Conservation (phyloP, 2,113 vertebrate genomes). For the Petrocephalus zakoni region DNA sequence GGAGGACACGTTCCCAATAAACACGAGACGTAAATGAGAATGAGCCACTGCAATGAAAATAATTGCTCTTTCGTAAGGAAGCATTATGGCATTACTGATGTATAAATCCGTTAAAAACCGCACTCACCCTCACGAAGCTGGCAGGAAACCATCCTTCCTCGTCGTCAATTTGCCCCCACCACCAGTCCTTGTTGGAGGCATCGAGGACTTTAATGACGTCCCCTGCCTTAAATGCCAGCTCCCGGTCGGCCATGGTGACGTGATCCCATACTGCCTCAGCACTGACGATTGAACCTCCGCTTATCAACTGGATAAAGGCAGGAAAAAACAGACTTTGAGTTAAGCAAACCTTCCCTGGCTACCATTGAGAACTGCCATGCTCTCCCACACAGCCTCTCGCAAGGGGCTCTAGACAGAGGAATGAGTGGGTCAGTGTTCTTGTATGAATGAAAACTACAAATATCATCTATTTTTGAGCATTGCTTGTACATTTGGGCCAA, state of each 20-base stretch:
- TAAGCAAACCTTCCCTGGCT: not conserved
- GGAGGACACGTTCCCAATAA: not conserved
- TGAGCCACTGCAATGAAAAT: not conserved
- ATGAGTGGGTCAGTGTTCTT: slow-evolving; percentile 3
- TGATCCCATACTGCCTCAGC: slow-evolving; percentile 99
- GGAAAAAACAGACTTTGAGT: not conserved
- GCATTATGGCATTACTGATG: not conserved
- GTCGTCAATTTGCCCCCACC: slow-evolving; percentile 98
- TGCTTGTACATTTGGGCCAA: not conserved
- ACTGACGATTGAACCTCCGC: slow-evolving; percentile 95
- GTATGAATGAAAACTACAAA: not conserved
- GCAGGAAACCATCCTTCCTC: slow-evolving; percentile 99
- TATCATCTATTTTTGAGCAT: not conserved
- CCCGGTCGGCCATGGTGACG: slow-evolving; percentile 99
- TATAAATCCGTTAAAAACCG: not conserved
- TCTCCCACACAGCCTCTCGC: slow-evolving; percentile 50
- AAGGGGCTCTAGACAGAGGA: slow-evolving; percentile 31
- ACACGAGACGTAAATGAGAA: not conserved
- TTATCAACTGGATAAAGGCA: slow-evolving; percentile 77
- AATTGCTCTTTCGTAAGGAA: not conserved
- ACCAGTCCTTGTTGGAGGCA: slow-evolving; percentile 99
- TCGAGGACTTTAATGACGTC: slow-evolving; percentile 99
- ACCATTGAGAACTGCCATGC: slow-evolving; percentile 27
- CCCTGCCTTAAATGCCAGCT: slow-evolving; percentile 99
- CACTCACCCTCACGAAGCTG: slow-evolving; percentile 98